phyloP scores from a whole-genome alignment of 2,797 vertebrate species.

The Lemur catta region DNA sequence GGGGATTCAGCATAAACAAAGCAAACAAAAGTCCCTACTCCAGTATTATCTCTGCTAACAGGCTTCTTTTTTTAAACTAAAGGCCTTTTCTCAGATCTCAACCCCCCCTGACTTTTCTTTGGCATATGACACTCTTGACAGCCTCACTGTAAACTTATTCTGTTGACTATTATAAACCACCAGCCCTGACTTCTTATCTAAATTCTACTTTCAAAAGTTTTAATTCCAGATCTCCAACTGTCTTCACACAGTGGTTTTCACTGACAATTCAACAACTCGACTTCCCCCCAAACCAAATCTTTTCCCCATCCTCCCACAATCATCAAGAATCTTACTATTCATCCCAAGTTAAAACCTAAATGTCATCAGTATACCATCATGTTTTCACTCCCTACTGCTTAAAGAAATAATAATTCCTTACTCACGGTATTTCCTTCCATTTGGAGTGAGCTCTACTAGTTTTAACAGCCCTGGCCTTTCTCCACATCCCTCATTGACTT shows the following conservation, averaged over 20 bases:
- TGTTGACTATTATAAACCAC: not conserved
- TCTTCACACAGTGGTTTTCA: constrained; percentile 1
- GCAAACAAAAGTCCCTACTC: not conserved
- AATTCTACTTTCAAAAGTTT: constrained; percentile 32
- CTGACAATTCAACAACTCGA: not conserved
- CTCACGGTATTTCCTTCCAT: not conserved
- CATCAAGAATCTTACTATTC: not conserved
- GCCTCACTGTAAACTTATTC: not conserved
- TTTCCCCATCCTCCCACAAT: not conserved
- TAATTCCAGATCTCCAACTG: constrained; percentile 17
- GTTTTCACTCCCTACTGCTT: not conserved
- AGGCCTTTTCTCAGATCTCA: not conserved
- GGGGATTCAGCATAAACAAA: not conserved
- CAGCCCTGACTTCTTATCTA: not conserved
- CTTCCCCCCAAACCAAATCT: not conserved
- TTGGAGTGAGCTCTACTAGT: not conserved
- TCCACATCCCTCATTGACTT: not conserved
- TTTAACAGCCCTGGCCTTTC: not conserved
- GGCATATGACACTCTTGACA: not conserved
- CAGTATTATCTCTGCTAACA: not conserved
- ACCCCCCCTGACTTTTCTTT: not conserved
- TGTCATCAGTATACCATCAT: not conserved
- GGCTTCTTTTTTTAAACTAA: not conserved
- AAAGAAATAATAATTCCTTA: not conserved
- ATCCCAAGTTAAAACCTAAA: not conserved